Conservation (phyloP, 2,888 invertebrate genomes). For the Eupithecia vulgata region DNA sequence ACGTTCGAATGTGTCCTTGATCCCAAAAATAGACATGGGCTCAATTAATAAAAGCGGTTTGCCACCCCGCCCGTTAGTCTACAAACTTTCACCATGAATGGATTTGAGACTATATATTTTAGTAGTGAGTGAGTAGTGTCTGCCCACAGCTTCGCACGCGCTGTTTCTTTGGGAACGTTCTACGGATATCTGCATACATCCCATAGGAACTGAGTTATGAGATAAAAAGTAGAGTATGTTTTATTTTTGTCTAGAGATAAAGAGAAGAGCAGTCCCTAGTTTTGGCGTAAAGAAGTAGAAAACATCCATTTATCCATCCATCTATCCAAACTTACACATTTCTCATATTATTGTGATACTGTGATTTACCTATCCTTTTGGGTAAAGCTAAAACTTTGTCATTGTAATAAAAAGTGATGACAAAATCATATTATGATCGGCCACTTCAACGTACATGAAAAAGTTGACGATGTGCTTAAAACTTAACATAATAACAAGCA, state of each 20-base stretch:
- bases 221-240: too few relatives aligned
- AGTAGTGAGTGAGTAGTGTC: neutral
- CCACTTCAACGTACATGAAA: neutral
- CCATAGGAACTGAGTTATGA: too few relatives aligned
- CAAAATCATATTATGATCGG: neutral
- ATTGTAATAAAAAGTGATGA: neutral
- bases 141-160: neutral
- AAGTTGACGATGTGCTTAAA: neutral
- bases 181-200: neutral
- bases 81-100: conserved; percentile 54
- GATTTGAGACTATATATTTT: conserved; percentile 51
- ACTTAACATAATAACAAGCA: neutral
- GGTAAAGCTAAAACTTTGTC: neutral
- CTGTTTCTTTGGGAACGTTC: neutral
- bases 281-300: neutral
- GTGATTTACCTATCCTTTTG: too few relatives aligned
- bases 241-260: neutral
- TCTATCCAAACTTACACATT: neutral
- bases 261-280: neutral
- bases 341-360: neutral
- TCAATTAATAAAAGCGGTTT: conserved; percentile 63
- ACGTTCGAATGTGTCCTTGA: conserved; percentile 61
- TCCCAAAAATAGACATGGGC: conserved; percentile 59
- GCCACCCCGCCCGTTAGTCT: conserved; percentile 42
- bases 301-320: neutral